A percentile compares a stretch with the other conserved stretches of the same genome.
These are phyloP conservation scores for Onychorhynchus coronatus DNA, from an alignment of 2,113 vertebrate species.

Conservation along the genomic window DNA sequence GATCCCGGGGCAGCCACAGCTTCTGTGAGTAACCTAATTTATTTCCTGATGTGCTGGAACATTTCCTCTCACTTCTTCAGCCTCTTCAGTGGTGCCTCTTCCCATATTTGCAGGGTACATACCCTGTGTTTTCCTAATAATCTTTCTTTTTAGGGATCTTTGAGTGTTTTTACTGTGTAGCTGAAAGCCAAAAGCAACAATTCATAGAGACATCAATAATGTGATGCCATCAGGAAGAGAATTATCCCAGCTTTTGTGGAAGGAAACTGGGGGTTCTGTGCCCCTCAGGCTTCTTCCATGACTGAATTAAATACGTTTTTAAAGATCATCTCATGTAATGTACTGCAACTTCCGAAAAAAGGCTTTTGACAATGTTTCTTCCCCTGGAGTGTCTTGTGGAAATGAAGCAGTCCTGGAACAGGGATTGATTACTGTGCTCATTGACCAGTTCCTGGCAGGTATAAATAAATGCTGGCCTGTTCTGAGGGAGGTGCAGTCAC, in stretches of 20 bases:
- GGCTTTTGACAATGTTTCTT: not conserved
- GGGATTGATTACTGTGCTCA: not conserved
- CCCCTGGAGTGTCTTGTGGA: not conserved
- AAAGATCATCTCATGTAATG: not conserved
- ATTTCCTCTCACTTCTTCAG: not conserved
- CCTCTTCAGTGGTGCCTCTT: not conserved
- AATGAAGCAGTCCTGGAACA: fast-evolving
- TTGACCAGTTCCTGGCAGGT: not conserved
- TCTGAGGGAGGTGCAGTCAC: not conserved
- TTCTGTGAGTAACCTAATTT: not conserved
- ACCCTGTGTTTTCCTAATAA: not conserved
- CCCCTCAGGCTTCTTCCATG: not conserved
- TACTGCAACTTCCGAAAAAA: not conserved
- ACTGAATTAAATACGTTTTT: not conserved
- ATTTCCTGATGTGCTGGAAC: not conserved
- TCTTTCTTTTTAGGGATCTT: not conserved
- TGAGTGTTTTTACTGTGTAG: not conserved
- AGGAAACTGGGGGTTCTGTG: not conserved
- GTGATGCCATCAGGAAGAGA: not conserved
- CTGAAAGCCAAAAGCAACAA: not conserved
- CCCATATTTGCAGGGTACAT: not conserved
- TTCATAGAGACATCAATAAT: fast-evolving
- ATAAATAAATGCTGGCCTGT: fast-evolving
- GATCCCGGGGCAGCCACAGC: not conserved
- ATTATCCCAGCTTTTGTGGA: not conserved